Percentiles rank a stretch among this genome's conserved stretches.
phyloP scores from a whole-genome alignment of 2,888 invertebrate species.

The Romanomermis culicivorax region DNA sequence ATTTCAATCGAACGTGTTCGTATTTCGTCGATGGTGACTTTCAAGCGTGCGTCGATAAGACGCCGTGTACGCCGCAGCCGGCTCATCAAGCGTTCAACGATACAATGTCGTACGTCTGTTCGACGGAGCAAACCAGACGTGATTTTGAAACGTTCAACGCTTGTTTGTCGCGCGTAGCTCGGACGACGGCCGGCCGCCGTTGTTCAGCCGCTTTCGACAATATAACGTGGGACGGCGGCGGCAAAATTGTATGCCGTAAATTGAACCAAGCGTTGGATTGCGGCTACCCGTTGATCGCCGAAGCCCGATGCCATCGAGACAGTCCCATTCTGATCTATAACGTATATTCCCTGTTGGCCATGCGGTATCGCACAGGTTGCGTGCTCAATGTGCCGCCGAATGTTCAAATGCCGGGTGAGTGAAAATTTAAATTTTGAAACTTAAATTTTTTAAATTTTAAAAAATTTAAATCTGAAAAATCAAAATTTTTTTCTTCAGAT shows the following conservation, averaged over 20 bases:
- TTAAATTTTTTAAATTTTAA: too few relatives aligned
- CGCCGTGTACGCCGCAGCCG: background rate
- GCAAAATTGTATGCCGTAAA: background rate
- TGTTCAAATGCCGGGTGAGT: too few relatives aligned
- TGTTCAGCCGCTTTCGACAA: background rate
- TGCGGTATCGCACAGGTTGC: background rate
- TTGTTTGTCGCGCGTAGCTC: background rate
- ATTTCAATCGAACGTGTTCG: background rate
- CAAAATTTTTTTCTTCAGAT: too few relatives aligned
- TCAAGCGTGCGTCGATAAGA: background rate
- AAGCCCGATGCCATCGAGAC: background rate
- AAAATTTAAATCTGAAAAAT: too few relatives aligned
- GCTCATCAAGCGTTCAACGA: conserved; percentile 1
- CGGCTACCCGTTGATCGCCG: background rate
- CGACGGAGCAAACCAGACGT: too few relatives aligned
- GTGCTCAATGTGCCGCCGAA: background rate
- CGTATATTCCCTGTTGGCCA: background rate
- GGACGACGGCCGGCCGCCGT: background rate
- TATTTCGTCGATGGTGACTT: background rate
- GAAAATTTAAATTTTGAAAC: too few relatives aligned
- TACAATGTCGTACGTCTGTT: background rate
- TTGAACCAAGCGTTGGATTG: background rate
- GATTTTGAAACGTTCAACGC: too few relatives aligned
- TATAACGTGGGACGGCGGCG: background rate
- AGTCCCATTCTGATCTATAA: background rate